Percentiles rank a stretch among this genome's conserved stretches.
Conservation (phyloP, 2,888 invertebrate species). For the Homarus gammarus region DNA sequence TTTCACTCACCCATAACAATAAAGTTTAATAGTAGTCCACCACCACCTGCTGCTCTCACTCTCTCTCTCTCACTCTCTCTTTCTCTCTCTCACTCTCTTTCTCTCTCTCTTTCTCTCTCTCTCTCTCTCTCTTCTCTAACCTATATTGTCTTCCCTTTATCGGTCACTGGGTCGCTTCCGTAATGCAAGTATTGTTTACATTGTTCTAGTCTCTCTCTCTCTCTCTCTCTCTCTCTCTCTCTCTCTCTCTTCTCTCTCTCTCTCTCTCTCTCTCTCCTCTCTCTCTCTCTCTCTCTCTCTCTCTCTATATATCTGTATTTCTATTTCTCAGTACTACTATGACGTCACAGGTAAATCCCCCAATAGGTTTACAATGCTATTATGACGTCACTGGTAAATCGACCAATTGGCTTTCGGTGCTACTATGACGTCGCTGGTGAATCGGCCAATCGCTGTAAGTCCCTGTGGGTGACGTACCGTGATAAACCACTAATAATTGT, state of each 20-base stretch:
- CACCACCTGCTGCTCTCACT: background rate
- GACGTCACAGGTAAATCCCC: background rate
- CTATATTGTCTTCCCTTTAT: background rate
- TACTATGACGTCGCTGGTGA: too few relatives aligned
- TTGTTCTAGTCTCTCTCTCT: background rate
- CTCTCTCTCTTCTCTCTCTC: background rate
- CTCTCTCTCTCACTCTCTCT: slow-evolving; percentile 8
- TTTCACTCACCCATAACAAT: too few relatives aligned
- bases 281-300: too few relatives aligned
- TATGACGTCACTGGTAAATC: background rate
- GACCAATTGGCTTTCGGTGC: too few relatives aligned
- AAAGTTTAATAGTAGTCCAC: too few relatives aligned
- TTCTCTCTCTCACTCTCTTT: slow-evolving; percentile 20
- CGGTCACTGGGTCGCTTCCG: too few relatives aligned
- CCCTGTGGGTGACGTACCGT: background rate
- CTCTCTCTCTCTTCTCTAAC: background rate
- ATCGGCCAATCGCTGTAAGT: too few relatives aligned
- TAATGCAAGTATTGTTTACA: too few relatives aligned
- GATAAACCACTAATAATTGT: background rate
- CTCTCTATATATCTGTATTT: too few relatives aligned
- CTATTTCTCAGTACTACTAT: too few relatives aligned
- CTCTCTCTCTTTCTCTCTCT: background rate
- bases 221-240: background rate
- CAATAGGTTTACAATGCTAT: too few relatives aligned
- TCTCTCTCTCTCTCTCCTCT: slow-evolving; percentile 7